Conservation (phyloP, 2,113 vertebrate species). For the Podarcis muralis region DNA sequence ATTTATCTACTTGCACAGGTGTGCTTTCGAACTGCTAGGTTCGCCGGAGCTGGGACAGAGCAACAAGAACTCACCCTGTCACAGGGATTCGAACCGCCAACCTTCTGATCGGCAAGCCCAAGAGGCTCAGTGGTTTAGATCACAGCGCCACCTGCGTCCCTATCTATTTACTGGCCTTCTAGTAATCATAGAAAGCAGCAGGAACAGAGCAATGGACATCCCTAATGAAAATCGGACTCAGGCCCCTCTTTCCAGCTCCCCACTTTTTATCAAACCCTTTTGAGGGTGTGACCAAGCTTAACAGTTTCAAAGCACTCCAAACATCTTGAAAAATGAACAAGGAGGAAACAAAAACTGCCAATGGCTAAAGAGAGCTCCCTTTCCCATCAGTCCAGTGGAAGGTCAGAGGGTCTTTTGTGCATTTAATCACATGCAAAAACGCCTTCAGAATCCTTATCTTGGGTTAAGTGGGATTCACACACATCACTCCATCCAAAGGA, state of each 20-base stretch:
- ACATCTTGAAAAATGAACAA: background rate
- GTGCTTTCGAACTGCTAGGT: no score
- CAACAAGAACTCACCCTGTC: no score
- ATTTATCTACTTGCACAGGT: no score
- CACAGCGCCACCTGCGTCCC: no score
- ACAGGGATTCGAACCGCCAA: no score
- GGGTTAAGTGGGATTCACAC: conserved; percentile 56
- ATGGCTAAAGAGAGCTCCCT: background rate
- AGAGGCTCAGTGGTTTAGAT: no score
- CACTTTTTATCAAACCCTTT: background rate
- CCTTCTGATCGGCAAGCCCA: no score
- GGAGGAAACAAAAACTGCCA: background rate
- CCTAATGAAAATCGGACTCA: background rate
- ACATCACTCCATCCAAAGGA: conserved; percentile 78
- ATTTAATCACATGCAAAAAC: conserved; percentile 67
- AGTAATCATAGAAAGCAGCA: background rate
- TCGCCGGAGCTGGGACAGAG: no score
- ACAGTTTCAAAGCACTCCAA: background rate
- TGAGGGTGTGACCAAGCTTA: background rate
- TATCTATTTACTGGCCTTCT: background rate
- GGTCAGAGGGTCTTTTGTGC: conserved; percentile 68
- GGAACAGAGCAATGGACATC: background rate
- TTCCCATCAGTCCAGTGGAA: conserved; percentile 46
- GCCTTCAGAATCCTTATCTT: conserved; percentile 81
- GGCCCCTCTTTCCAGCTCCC: background rate